Conservation (phyloP, 2,888 invertebrate genomes). For the Blomia tropicalis region DNA sequence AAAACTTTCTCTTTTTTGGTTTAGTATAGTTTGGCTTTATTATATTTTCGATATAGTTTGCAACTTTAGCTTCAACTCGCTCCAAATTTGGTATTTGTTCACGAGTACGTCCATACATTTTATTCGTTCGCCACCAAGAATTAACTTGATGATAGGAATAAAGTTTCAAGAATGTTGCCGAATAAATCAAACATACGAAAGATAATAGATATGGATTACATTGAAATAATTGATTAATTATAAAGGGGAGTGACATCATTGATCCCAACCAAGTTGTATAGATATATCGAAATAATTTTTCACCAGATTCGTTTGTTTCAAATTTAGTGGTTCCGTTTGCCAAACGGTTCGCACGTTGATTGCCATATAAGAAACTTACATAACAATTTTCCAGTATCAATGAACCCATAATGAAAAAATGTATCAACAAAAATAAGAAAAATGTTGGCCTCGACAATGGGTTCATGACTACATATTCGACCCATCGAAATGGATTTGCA, state of each 20-base stretch:
- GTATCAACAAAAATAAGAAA: slow-evolving; percentile 42
- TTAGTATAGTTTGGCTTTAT: background rate
- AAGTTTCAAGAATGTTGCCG: slow-evolving; percentile 72
- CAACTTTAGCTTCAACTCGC: background rate
- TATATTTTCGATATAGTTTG: slow-evolving; percentile 36
- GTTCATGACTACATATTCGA: slow-evolving; percentile 56
- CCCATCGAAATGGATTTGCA: slow-evolving; percentile 81
- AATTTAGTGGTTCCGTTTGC: slow-evolving; percentile 20
- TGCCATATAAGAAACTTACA: slow-evolving; percentile 8
- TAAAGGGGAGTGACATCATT: slow-evolving; percentile 33
- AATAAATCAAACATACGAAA: slow-evolving; percentile 63
- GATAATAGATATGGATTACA: slow-evolving; percentile 57
- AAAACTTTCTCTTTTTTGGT: background rate
- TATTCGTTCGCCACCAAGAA: slow-evolving; percentile 62
- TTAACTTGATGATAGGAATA: slow-evolving; percentile 77
- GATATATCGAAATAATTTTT: slow-evolving; percentile 25
- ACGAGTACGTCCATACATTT: background rate
- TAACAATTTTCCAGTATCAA: slow-evolving; percentile 62
- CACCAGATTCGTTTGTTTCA: background rate
- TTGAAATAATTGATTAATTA: slow-evolving; percentile 34
- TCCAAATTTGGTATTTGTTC: slow-evolving; percentile 2
- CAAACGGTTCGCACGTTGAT: background rate
- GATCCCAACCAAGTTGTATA: slow-evolving; percentile 32
- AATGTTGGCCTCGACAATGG: slow-evolving; percentile 41
- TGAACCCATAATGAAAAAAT: slow-evolving; percentile 59